Percentiles rank a stretch among this genome's conserved stretches.
Conservation (phyloP, 2,113 vertebrate species). For the Vulpes ferrilata region DNA sequence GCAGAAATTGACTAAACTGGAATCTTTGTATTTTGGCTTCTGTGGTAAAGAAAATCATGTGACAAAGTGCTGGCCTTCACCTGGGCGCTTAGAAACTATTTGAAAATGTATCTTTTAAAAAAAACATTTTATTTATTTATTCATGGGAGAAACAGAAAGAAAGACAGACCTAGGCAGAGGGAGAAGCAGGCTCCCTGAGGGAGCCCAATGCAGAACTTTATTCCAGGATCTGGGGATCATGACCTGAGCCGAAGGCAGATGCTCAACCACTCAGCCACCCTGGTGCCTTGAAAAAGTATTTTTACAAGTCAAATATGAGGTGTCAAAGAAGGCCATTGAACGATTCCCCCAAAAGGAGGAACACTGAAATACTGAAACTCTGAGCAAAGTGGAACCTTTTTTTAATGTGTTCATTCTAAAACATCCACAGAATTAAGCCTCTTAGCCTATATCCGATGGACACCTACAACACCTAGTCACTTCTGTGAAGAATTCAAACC, state of each 20-base stretch:
- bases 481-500: slow-evolving; percentile 27
- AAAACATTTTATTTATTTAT: too few species aligned
- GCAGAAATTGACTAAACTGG: neutral
- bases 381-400: slow-evolving; percentile 17
- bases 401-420: slow-evolving; percentile 21
- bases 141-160: too few species aligned
- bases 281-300: neutral
- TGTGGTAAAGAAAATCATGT: slow-evolving; percentile 49
- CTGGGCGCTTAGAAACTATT: slow-evolving; percentile 27
- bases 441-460: neutral
- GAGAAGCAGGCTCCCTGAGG: too few species aligned
- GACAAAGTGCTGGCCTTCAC: slow-evolving; percentile 56
- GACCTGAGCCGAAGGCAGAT: too few species aligned
- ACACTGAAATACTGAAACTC: neutral
- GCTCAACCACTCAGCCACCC: too few species aligned
- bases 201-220: too few species aligned
- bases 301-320: slow-evolving; percentile 53
- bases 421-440: slow-evolving; percentile 1
- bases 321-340: slow-evolving; percentile 33
- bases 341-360: neutral
- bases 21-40: slow-evolving; percentile 62
- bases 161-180: too few species aligned
- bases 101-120: neutral
- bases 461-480: neutral
- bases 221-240: too few species aligned